Percentiles rank a stretch among this genome's conserved stretches.
Evolutionary conservation across 2,113 vertebrate species (phyloP).

Genomic region (Mesoclemmys tuberculata): DNA sequence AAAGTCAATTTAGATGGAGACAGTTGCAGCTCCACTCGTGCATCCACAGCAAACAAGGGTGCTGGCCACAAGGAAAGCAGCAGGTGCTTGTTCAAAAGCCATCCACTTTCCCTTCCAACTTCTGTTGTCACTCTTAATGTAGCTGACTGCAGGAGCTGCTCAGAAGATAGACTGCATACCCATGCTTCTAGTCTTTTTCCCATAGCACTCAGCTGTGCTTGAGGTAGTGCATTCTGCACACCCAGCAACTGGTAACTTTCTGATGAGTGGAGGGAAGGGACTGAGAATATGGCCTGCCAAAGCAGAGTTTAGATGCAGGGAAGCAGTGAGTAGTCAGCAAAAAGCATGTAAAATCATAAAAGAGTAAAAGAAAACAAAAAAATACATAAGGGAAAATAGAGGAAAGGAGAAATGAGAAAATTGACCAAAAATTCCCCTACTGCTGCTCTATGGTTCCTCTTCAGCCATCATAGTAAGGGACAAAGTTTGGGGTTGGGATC

Average conservation of each 20-base stretch:
- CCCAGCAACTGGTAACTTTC: slow-evolving; percentile 4
- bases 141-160: background rate
- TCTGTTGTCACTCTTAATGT: background rate
- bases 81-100: background rate
- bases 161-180: background rate
- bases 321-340: background rate
- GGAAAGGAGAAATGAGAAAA: too few species aligned
- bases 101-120: rapidly evolving
- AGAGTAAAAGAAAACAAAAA: too few species aligned
- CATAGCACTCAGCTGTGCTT: background rate
- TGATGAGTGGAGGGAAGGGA: background rate
- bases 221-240: slow-evolving; percentile 45
- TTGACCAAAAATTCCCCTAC: background rate
- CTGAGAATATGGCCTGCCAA: background rate
- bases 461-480: background rate
- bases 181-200: slow-evolving; percentile 1
- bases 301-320: slow-evolving; percentile 14
- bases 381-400: too few species aligned
- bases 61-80: background rate
- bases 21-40: background rate
- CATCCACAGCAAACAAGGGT: background rate
- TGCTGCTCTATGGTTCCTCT: background rate
- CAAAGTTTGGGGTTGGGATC: background rate
- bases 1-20: rapidly evolving
- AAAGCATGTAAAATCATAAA: too few species aligned